These are phyloP conservation scores for Lerema accius DNA, from an alignment of 1,140 invertebrate species.

Conservation along the genomic window DNA sequence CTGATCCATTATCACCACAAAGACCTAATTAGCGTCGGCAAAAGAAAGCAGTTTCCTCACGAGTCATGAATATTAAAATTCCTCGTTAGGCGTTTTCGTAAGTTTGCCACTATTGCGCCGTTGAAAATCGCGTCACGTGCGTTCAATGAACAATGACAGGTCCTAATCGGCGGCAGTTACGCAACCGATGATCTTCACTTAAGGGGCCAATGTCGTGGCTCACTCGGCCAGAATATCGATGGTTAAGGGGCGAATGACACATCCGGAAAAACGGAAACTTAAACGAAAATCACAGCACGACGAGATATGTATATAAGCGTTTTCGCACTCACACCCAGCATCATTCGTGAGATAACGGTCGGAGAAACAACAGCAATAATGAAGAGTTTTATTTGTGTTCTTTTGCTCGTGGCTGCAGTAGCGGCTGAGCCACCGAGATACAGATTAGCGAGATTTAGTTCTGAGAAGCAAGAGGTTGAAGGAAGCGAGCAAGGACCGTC, in stretches of 20 bases:
- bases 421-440: constrained; percentile 64
- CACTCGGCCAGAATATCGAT: constrained; percentile 73
- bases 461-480: constrained; percentile 54
- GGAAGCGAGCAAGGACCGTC: constrained; percentile 31
- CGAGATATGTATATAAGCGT: constrained; percentile 66
- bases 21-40: constrained; percentile 55
- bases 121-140: constrained; percentile 60
- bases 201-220: constrained; percentile 73
- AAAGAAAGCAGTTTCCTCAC: constrained; percentile 68
- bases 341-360: constrained; percentile 65
- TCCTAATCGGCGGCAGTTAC: constrained; percentile 69
- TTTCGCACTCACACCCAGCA: constrained; percentile 45
- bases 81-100: constrained; percentile 64
- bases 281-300: constrained; percentile 41
- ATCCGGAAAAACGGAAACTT: constrained; percentile 70
- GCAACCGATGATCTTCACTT: constrained; percentile 67
- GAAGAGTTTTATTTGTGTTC: constrained; percentile 58
- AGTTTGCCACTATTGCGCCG: constrained; percentile 44
- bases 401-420: constrained; percentile 58
- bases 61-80: constrained; percentile 73
- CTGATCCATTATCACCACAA: constrained; percentile 38
- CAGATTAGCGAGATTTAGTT: constrained; percentile 50
- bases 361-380: constrained; percentile 63
- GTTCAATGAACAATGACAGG: constrained; percentile 67
- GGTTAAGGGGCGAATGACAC: constrained; percentile 55